Base-by-base conservation (phyloP, 2,113 vertebrate species). In the Leucopsar rothschildi region DNA sequence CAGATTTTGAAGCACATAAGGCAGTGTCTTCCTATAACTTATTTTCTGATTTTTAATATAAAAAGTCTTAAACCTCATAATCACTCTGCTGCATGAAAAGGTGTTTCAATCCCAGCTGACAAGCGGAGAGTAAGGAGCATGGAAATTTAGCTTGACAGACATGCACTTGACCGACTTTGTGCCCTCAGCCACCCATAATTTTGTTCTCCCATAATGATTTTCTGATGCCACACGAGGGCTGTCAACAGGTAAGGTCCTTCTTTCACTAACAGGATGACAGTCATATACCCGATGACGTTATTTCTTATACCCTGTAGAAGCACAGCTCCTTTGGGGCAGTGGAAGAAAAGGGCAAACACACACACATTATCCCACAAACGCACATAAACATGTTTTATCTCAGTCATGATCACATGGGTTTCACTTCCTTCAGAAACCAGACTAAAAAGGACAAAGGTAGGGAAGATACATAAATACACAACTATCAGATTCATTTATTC, bases 371-470 rank as follows among this genome's bases (percentile, higher is more conserved):
- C 29, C 55, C 45, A 45, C 75, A 85, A 91, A 65, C 0, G 1
- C 76, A 86, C 21, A 55, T 52, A 64, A 88, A 95, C 61, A 69
- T 28, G 59, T 59, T 87, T 89, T 84, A 81, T 87, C 78, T 95
- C 87, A 42, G 35, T 73, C 49, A 78, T 1, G 5, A 91, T 90
- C 89, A 93, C 86, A 49, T 49, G 44, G 92, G 86, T 94, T 96
- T 90, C 60, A 20, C 83, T 97, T 97, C 95, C 92, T 93, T 86
- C 42, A 92, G 86, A 95, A 94, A 90, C 53, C 24, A 90, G 76
- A 76, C 71, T 50, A n/a, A 73, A 93, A 88, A 85, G 7, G 21
- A 70, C 29, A 18, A 80, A 31, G 20, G 40, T 28, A 73, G 40
- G 31, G 50, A 92, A 82, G 47, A 77, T 14, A 33, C 31, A 64